Evolutionary conservation across 2,113 vertebrate species (phyloP).

Genomic region (Cnemophilus loriae): DNA sequence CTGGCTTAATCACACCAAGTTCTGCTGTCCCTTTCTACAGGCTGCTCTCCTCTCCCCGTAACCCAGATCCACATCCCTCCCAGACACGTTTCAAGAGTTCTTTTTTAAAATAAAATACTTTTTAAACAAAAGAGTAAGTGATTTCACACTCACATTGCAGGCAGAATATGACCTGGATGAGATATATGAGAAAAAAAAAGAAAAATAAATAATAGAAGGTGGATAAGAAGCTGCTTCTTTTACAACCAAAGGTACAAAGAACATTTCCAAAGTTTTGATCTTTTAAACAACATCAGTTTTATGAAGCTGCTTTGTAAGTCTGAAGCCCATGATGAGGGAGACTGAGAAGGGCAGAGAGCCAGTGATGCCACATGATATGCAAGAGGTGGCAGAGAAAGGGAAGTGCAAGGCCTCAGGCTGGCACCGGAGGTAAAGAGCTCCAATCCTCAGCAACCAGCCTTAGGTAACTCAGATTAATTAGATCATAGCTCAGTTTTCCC

Average conservation of each 20-base stretch:
- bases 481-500: neutral
- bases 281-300: neutral
- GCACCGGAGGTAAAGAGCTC: neutral
- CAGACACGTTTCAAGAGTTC: rapidly evolving
- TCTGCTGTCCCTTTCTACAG: neutral
- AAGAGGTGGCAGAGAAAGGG: neutral
- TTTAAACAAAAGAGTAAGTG: neutral
- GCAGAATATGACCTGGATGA: constrained; percentile 44
- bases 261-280: constrained; percentile 3
- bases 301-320: neutral
- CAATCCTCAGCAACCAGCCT: neutral
- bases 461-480: neutral
- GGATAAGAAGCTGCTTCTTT: constrained; percentile 48
- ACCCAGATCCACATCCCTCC: neutral
- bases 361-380: neutral
- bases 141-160: neutral
- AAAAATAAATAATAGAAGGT: constrained; percentile 20
- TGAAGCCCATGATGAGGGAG: neutral
- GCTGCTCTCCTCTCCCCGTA: neutral
- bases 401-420: neutral
- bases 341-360: neutral
- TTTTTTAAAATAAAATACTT: neutral
- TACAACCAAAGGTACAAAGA: constrained; percentile 29
- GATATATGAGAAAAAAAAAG: neutral
- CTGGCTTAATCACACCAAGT: neutral